Percentiles rank a stretch among this genome's conserved stretches.
phyloP scores from a whole-genome alignment of 2,797 vertebrate species.

The Channa striata region DNA sequence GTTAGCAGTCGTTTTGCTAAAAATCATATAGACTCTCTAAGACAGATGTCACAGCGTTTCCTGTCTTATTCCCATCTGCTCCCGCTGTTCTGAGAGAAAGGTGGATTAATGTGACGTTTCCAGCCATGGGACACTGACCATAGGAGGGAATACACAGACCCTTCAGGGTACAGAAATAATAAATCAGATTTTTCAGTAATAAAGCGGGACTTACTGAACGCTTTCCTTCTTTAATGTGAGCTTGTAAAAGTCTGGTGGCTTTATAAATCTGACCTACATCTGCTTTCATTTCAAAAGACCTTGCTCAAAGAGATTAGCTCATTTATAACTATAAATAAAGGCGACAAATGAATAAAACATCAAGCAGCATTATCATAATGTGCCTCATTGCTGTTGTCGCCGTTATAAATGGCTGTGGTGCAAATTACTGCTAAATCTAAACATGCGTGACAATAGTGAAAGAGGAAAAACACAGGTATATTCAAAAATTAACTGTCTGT shows the following conservation, averaged over 20 bases:
- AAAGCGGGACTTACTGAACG: background rate
- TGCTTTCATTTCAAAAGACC: conserved; percentile 38
- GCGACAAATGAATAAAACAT: conserved; percentile 51
- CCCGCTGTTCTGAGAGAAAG: background rate
- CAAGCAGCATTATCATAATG: conserved; percentile 43
- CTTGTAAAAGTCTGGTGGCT: background rate
- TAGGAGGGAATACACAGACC: background rate
- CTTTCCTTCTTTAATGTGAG: background rate
- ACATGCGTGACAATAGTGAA: background rate
- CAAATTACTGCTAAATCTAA: background rate
- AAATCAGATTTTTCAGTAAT: background rate
- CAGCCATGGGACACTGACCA: background rate
- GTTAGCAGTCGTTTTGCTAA: conserved; percentile 19
- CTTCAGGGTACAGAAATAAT: no score
- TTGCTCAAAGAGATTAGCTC: background rate
- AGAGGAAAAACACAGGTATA: no score
- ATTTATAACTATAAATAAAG: conserved; percentile 39
- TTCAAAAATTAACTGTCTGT: no score
- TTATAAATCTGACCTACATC: background rate
- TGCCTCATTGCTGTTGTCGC: conserved; percentile 14
- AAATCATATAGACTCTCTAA: background rate
- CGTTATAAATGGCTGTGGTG: conserved; percentile 12
- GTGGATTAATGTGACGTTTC: background rate
- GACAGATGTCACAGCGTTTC: conserved; percentile 6
- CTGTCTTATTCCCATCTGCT: background rate